A percentile compares a stretch with the other conserved stretches of the same genome.
phyloP scores from a whole-genome alignment of 1,140 invertebrate genomes.

The Atopsyche davidsoni region DNA sequence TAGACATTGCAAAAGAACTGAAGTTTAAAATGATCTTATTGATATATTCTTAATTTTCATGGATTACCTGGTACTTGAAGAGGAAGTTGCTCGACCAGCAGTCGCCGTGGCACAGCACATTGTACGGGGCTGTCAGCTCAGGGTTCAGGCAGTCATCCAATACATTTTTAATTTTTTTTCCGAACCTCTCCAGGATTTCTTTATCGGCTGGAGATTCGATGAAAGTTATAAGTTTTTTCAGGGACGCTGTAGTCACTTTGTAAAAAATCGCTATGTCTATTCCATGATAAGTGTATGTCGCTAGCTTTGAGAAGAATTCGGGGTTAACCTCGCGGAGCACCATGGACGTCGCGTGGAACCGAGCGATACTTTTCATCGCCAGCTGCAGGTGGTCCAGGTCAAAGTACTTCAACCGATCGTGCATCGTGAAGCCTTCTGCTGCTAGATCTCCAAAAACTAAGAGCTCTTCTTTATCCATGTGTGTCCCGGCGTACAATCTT shows the following conservation, averaged over 20 bases:
- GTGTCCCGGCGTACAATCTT: slow-evolving; percentile 31
- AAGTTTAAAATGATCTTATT: too few species aligned
- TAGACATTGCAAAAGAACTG: too few species aligned
- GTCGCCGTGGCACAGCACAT: slow-evolving; percentile 37
- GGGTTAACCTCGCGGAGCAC: slow-evolving; percentile 34
- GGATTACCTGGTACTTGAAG: slow-evolving; percentile 38
- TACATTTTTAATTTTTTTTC: background rate
- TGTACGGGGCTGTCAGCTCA: slow-evolving; percentile 5
- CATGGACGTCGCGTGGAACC: slow-evolving; percentile 38
- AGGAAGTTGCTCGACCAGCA: slow-evolving; percentile 44
- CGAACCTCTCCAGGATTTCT: background rate
- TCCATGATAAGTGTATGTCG: background rate
- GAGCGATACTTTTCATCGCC: slow-evolving; percentile 35
- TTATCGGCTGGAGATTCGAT: background rate
- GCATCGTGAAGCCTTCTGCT: slow-evolving; percentile 33
- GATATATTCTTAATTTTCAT: too few species aligned
- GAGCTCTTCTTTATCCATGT: slow-evolving; percentile 24
- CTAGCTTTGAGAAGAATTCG: slow-evolving; percentile 8
- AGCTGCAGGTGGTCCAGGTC: slow-evolving; percentile 34
- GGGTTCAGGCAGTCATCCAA: background rate
- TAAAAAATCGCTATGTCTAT: background rate
- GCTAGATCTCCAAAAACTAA: slow-evolving; percentile 40
- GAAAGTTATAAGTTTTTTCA: background rate
- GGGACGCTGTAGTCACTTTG: background rate
- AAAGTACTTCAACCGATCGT: slow-evolving; percentile 33